These are phyloP conservation scores for Gymnothorax reevesii DNA, from an alignment of 2,797 vertebrate species.

Conservation along the genomic window DNA sequence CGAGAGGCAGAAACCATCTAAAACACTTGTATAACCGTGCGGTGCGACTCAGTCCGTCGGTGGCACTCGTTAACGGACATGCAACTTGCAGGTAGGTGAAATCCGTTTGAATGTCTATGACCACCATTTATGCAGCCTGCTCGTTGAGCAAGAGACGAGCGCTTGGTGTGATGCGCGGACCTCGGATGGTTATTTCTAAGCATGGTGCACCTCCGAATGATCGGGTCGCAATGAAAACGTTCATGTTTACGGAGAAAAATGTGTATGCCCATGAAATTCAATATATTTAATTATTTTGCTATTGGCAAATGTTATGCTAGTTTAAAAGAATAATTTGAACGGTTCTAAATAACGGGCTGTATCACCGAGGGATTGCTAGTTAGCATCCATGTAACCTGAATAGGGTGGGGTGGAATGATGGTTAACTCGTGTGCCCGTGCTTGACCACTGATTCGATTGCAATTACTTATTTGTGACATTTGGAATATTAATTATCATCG, in stretches of 20 bases:
- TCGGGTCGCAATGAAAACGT: constrained; percentile 6
- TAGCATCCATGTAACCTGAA: constrained; percentile 15
- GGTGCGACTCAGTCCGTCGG: constrained; percentile 54
- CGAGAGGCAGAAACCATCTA: constrained; percentile 28
- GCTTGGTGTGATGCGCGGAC: constrained; percentile 69
- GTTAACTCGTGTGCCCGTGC: constrained; percentile 22
- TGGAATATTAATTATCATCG: not conserved
- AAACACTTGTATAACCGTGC: constrained; percentile 46
- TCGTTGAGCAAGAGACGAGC: constrained; percentile 52
- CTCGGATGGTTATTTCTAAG: constrained; percentile 36
- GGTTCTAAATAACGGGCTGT: not conserved
- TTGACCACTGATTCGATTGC: not conserved
- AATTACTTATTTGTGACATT: not conserved
- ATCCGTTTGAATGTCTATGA: constrained; percentile 36
- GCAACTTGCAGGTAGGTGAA: constrained; percentile 69
- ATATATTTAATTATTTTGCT: not conserved
- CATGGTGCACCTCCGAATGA: constrained; percentile 37
- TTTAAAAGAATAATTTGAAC: not conserved
- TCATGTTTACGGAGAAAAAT: not conserved
- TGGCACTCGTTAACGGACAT: constrained; percentile 66
- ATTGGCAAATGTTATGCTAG: too few relatives aligned
- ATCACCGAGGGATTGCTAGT: constrained; percentile 4
- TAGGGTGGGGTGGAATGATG: constrained; percentile 32
- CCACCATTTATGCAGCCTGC: constrained; percentile 17
- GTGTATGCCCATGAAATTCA: not conserved